Percentiles rank a stretch among this genome's conserved stretches.
Conservation (phyloP, 1,140 invertebrate genomes). For the Hylyphantes graminicola region DNA sequence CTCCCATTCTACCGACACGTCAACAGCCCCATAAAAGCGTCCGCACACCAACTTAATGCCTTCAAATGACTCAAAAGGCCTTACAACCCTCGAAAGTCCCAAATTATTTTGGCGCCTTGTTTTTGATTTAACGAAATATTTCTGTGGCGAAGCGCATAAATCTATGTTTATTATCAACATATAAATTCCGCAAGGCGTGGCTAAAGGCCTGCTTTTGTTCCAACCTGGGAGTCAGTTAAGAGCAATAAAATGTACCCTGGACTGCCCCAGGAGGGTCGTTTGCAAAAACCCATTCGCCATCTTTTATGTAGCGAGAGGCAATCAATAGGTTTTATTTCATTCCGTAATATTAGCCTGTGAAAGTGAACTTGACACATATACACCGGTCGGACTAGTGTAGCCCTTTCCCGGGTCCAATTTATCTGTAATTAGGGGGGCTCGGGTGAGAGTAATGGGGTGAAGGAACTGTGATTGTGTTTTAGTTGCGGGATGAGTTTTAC, state of each 20-base stretch:
- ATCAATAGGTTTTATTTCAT: slow-evolving; percentile 61
- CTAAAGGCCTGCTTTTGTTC: slow-evolving; percentile 29
- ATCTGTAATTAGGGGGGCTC: slow-evolving; percentile 45
- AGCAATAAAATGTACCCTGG: slow-evolving; percentile 57
- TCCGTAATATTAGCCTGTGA: slow-evolving; percentile 50
- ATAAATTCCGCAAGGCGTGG: slow-evolving; percentile 55
- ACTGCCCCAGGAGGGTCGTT: slow-evolving; percentile 43
- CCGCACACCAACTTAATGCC: slow-evolving; percentile 1
- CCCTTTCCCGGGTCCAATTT: slow-evolving; percentile 20
- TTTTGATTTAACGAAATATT: slow-evolving; percentile 61
- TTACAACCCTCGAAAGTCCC: slow-evolving; percentile 21
- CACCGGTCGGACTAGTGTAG: background rate
- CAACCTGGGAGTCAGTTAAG: slow-evolving; percentile 50
- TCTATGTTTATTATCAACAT: slow-evolving; percentile 61
- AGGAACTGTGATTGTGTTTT: no score
- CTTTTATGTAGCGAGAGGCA: slow-evolving; percentile 59
- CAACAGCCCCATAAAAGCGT: slow-evolving; percentile 34
- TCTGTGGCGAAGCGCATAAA: slow-evolving; percentile 51
- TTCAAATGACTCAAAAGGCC: slow-evolving; percentile 25
- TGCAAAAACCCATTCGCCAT: slow-evolving; percentile 59
- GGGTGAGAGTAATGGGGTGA: no score
- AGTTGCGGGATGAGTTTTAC: no score
- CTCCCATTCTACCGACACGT: background rate
- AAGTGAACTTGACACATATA: slow-evolving; percentile 52
- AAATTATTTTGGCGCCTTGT: slow-evolving; percentile 48